Conservation (phyloP, 2,113 vertebrate genomes). For the Perccottus glenii region DNA sequence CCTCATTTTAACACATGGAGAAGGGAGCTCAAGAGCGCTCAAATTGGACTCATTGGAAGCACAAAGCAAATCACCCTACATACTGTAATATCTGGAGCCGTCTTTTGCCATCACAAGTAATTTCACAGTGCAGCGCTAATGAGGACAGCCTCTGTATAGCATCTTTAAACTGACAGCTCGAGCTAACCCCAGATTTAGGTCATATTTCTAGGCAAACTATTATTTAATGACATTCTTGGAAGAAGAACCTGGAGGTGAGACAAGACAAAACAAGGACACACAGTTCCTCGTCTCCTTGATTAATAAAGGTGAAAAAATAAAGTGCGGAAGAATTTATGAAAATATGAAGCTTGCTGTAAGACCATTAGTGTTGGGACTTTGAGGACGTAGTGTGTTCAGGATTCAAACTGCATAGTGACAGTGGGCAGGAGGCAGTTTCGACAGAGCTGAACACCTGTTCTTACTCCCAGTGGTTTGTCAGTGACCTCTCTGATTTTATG, state of each 20-base stretch:
- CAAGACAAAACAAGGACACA: background rate
- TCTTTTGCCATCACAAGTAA: conserved; percentile 49
- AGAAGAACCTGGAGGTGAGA: conserved; percentile 20
- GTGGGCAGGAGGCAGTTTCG: conserved; percentile 12
- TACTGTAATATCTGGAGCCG: conserved; percentile 21
- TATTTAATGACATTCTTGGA: conserved; percentile 36
- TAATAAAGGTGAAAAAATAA: conserved; percentile 17
- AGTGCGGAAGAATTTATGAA: conserved; percentile 20
- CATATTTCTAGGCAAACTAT: conserved; percentile 35
- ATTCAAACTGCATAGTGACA: conserved; percentile 34
- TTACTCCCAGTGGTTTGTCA: background rate
- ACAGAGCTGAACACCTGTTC: background rate
- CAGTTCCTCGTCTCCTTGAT: conserved; percentile 3
- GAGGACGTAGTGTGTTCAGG: conserved; percentile 20
- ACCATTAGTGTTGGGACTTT: conserved; percentile 54
- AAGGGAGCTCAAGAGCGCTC: conserved; percentile 50
- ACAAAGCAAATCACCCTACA: conserved; percentile 52
- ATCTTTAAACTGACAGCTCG: conserved; percentile 59
- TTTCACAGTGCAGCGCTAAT: conserved; percentile 65
- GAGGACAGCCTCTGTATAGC: conserved; percentile 54
- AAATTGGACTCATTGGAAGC: conserved; percentile 62
- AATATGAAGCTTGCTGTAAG: conserved; percentile 24
- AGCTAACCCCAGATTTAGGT: conserved; percentile 55
- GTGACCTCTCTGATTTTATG: background rate
- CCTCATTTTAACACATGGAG: conserved; percentile 17